Evolutionary conservation across 2,888 invertebrate species (phyloP), one percentile per base, ranked within the genome.

Genomic region (Carpatolechia fugitivella): DNA sequence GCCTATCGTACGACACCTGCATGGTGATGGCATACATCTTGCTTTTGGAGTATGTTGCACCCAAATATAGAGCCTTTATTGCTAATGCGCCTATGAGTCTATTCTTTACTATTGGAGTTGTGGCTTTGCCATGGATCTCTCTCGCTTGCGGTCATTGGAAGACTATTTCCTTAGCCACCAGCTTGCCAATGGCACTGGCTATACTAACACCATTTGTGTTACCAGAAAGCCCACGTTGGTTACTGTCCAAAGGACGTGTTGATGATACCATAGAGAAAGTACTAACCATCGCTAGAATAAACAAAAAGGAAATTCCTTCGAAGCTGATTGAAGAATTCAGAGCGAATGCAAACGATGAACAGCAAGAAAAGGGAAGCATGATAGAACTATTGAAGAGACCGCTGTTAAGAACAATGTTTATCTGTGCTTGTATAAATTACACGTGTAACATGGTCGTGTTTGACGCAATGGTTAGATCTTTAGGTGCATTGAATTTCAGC

Each of bases 171-270:
- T 65, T 86, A 55, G 84, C 61, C 1, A 85, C 80, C 3, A 83
- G 83, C 56, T 55, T 79, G 13, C 84, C 85, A 0, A 66, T 86
- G 70, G 72, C 63, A 0, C 54, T 81, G 6, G 61, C 77, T 4
- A 6, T 85, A 31, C 31, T 84, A 2, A 67, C 81, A 7, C 81
- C 78, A 7, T 68, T 80, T 11, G 49, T 83, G 14, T 64, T 85
- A 20, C 83, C 84, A 1, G 86, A 87, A 61, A 87, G 86, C 56
- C 80, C 86, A 8, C 72, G 80, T 44, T 87, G 85, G 85, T 59
- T 84, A 6, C 55, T 85, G 2, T 76, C 78, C 10, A 81, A 77
- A 56, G 82, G 80, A 4, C 70, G 78, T 14, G 58, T 80, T 1
- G 74, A 85, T 29, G 79, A 84, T 1, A 75, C 85, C 1, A 56